A percentile compares a stretch with the other conserved stretches of the same genome.
phyloP scores from a whole-genome alignment of 2,888 invertebrate genomes.

The Drosophila quinaria region DNA sequence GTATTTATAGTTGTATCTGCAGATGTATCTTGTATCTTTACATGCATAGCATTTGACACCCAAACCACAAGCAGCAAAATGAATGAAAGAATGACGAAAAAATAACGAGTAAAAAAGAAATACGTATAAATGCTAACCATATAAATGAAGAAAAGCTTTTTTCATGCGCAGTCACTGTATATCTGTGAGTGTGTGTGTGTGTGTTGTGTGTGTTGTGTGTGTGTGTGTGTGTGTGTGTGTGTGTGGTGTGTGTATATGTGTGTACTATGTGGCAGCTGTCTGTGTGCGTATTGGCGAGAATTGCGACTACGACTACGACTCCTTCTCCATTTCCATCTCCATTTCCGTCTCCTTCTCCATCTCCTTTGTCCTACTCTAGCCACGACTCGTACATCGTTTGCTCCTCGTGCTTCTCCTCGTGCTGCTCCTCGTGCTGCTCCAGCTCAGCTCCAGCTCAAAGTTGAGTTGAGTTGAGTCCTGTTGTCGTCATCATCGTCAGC shows the following conservation, averaged over 20 bases:
- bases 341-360: neutral
- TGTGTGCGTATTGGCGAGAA: conserved; percentile 78
- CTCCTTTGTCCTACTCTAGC: conserved; percentile 6
- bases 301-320: conserved; percentile 24
- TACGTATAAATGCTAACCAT: conserved; percentile 39
- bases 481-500: conserved; percentile 52
- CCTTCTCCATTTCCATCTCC: conserved; percentile 12
- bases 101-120: conserved; percentile 9
- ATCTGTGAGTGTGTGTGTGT: conserved; percentile 12
- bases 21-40: conserved; percentile 10
- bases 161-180: conserved; percentile 51
- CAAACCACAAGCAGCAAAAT: conserved; percentile 12
- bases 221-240: conserved; percentile 27
- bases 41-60: conserved; percentile 11
- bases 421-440: conserved; percentile 17
- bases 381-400: conserved; percentile 2
- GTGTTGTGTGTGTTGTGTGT: conserved; percentile 14
- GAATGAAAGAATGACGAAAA: conserved; percentile 28
- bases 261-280: conserved; percentile 77
- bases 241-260: conserved; percentile 42
- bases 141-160: conserved; percentile 56
- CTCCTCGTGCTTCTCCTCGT: conserved; percentile 3
- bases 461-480: conserved; percentile 46
- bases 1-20: neutral
- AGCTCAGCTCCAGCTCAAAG: conserved; percentile 43